Percentiles rank a stretch among this genome's conserved stretches.
phyloP scores from a whole-genome alignment of 2,113 vertebrate genomes.

The Cyphomyrus plagiostoma region DNA sequence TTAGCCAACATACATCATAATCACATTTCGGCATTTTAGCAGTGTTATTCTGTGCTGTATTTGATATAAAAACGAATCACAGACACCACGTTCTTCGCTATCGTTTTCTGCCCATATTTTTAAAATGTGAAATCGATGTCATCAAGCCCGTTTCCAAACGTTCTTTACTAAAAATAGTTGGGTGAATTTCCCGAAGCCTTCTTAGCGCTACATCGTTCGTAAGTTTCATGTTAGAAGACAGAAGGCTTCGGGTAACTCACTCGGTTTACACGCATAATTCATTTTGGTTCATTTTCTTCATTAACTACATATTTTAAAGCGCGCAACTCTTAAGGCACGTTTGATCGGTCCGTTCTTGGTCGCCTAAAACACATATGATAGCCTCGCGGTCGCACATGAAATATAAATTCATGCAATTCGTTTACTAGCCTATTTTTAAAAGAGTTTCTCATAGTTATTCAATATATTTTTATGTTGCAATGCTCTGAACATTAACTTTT shows the following conservation, averaged over 20 bases:
- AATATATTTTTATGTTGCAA: neutral
- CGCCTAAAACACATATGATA: neutral
- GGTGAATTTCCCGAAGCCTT: too few species aligned
- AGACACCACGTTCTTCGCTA: neutral
- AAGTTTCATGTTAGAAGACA: too few species aligned
- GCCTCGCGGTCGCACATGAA: neutral
- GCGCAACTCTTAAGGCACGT: neutral
- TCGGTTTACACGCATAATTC: neutral
- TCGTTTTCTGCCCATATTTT: neutral
- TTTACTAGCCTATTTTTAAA: neutral
- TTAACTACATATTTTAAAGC: neutral
- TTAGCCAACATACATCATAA: neutral
- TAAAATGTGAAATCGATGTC: neutral
- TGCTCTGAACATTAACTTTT: neutral
- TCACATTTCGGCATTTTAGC: neutral
- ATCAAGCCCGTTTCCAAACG: neutral
- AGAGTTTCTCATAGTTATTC: neutral
- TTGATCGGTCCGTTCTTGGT: neutral
- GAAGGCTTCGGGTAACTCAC: neutral
- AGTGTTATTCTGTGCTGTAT: neutral
- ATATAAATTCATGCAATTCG: neutral
- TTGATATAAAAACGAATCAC: neutral
- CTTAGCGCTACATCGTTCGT: too few species aligned
- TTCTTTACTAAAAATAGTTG: neutral
- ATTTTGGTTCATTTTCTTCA: neutral